phyloP scores from a whole-genome alignment of 2,888 invertebrate species.

The Drosophila macrospina region DNA sequence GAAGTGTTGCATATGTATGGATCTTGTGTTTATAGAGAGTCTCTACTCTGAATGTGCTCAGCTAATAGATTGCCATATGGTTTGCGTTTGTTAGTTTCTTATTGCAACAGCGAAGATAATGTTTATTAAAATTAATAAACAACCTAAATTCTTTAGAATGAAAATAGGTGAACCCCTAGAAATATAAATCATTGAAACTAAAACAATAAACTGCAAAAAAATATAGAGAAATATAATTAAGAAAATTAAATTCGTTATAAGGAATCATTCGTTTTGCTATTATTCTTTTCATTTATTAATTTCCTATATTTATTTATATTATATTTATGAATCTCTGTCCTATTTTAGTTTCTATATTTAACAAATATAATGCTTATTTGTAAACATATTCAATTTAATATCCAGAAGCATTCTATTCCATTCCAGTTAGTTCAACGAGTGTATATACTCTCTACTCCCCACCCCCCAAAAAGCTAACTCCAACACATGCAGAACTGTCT shows the following conservation, averaged over 20 bases:
- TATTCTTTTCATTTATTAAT: no score
- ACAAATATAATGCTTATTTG: no score
- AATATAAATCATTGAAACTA: conserved; percentile 1
- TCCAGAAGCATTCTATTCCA: neutral
- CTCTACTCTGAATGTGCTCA: conserved; percentile 24
- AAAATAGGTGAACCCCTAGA: neutral
- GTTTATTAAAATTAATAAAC: conserved; percentile 16
- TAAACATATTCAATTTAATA: neutral
- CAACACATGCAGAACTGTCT: neutral
- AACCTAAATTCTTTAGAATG: neutral
- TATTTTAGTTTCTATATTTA: no score
- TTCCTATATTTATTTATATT: no score
- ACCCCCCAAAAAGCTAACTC: neutral
- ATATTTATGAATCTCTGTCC: no score
- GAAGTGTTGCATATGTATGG: conserved; percentile 26
- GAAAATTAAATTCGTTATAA: no score
- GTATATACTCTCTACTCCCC: neutral
- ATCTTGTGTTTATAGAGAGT: conserved; percentile 26
- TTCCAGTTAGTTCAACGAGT: neutral
- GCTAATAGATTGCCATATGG: conserved; percentile 49
- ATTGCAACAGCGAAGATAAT: neutral
- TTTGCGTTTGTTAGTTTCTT: neutral
- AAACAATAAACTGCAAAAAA: neutral
- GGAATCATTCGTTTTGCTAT: no score
- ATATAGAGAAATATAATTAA: no score